These are phyloP conservation scores for Cylas formicarius DNA, from an alignment of 1,140 invertebrate species.

Conservation along the genomic window DNA sequence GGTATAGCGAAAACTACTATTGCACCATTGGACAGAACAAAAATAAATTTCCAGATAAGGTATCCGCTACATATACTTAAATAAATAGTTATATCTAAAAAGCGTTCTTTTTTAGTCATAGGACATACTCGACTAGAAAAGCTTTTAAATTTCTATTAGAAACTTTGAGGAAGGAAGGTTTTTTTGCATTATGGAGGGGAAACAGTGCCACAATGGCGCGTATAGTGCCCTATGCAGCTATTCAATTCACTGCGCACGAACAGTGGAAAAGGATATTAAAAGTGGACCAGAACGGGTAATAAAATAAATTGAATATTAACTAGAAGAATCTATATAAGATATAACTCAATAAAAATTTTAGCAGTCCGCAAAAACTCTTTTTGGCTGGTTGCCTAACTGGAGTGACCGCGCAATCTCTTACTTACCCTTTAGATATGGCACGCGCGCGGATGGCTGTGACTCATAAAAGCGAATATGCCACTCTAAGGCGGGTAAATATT, in stretches of 20 bases:
- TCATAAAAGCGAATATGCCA: slow-evolving; percentile 61
- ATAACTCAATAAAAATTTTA: neutral
- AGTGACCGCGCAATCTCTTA: slow-evolving; percentile 84
- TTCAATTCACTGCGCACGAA: slow-evolving; percentile 95
- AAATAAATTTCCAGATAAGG: slow-evolving; percentile 95
- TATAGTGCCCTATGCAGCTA: slow-evolving; percentile 93
- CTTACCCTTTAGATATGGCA: slow-evolving; percentile 94
- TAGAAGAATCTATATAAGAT: neutral
- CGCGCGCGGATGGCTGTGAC: slow-evolving; percentile 97
- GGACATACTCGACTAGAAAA: slow-evolving; percentile 69
- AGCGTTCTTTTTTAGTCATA: slow-evolving; percentile 46
- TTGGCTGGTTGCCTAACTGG: slow-evolving; percentile 90
- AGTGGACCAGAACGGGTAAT: slow-evolving; percentile 56
- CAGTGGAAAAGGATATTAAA: slow-evolving; percentile 83
- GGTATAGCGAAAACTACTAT: slow-evolving; percentile 93
- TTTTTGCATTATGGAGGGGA: slow-evolving; percentile 85
- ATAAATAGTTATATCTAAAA: neutral
- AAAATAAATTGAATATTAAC: slow-evolving; percentile 21
- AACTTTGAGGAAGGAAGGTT: slow-evolving; percentile 65
- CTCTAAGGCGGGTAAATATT: slow-evolving; percentile 43
- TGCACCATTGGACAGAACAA: slow-evolving; percentile 93
- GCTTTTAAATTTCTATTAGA: slow-evolving; percentile 71
- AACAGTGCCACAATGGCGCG: slow-evolving; percentile 97
- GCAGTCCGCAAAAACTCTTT: slow-evolving; percentile 50
- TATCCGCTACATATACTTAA: slow-evolving; percentile 31